Conservation (phyloP, 2,113 vertebrate genomes). For the Mustelus asterias region DNA sequence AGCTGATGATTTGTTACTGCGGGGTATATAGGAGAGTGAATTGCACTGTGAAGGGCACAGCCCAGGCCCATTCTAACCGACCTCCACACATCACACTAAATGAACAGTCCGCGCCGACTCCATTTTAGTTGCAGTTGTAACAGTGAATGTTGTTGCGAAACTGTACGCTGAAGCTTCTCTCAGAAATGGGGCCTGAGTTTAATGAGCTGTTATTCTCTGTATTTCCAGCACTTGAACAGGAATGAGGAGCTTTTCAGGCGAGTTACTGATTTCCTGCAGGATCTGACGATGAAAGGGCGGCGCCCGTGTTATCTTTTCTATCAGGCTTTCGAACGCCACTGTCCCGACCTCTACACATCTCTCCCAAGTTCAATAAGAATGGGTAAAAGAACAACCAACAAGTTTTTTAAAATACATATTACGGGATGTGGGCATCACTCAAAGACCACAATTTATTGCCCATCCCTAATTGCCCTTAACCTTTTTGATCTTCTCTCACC, state of each 20-base stretch:
- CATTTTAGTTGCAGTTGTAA: neutral
- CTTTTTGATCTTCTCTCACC: neutral
- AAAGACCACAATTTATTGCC: no score
- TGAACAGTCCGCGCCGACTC: neutral
- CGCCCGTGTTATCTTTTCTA: neutral
- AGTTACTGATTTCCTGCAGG: neutral
- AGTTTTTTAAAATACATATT: no score
- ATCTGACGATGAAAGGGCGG: neutral
- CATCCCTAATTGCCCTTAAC: no score
- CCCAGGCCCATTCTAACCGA: neutral
- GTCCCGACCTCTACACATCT: neutral
- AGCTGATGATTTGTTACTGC: no score
- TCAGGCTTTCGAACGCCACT: neutral
- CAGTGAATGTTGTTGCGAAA: no score
- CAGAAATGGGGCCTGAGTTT: no score
- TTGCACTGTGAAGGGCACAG: no score
- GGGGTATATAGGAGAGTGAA: no score
- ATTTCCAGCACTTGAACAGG: neutral
- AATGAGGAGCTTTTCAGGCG: neutral
- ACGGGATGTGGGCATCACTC: no score
- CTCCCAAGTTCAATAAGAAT: neutral
- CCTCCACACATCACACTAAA: neutral
- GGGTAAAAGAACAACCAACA: no score
- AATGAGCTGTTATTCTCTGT: neutral
- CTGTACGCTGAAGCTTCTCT: no score